A percentile compares a stretch with the other conserved stretches of the same genome.
Conservation (phyloP, 2,888 invertebrate genomes). For the Rhaphigaster nebulosa region DNA sequence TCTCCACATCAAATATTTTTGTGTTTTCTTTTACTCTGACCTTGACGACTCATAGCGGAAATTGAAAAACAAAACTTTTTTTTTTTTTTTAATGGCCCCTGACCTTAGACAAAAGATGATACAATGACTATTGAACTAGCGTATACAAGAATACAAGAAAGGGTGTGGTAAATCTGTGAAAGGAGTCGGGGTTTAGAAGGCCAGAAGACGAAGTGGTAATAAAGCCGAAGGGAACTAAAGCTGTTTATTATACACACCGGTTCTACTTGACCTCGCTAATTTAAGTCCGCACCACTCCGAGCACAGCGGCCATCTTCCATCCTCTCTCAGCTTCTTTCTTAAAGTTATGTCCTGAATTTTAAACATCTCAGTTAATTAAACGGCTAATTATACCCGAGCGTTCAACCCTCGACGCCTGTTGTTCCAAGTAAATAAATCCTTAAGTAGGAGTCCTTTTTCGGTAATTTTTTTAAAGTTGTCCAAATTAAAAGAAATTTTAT, state of each 20-base stretch:
- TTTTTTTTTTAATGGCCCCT: no score
- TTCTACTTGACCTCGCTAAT: background rate
- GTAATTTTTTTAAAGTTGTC: no score
- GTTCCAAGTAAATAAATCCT: background rate
- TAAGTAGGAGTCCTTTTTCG: background rate
- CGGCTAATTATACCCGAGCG: background rate
- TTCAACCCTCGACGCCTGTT: background rate
- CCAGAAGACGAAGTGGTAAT: background rate
- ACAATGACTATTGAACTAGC: background rate
- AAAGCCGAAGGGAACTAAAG: background rate
- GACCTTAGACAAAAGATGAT: background rate
- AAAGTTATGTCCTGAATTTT: constrained; percentile 45
- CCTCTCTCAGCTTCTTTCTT: background rate
- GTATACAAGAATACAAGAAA: background rate
- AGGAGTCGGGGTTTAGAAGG: background rate
- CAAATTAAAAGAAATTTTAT: no score
- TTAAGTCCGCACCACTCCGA: background rate
- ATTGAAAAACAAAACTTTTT: no score
- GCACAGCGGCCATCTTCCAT: background rate
- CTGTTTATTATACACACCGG: constrained; percentile 17
- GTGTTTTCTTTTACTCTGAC: no score
- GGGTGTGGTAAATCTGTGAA: background rate
- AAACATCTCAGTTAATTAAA: constrained; percentile 44
- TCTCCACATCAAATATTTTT: no score
- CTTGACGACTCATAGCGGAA: no score